Percentiles rank a stretch among this genome's conserved stretches.
Conservation (phyloP, 1,140 invertebrate species). For the Drosophila ananassae region DNA sequence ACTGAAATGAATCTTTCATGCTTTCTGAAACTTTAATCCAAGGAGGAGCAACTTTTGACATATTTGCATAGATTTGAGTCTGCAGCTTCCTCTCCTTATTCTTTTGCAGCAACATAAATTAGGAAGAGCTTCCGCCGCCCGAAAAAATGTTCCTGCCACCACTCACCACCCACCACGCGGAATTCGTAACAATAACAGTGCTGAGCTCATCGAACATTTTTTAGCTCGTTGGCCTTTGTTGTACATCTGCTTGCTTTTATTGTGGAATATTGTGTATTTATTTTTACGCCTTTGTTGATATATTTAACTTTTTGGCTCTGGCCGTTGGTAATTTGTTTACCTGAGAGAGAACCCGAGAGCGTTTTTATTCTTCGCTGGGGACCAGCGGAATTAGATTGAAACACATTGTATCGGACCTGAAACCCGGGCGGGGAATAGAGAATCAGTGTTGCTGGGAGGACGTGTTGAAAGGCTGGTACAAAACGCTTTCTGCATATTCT, state of each 20-base stretch:
- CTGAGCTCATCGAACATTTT: slow-evolving; percentile 72
- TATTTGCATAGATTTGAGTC: slow-evolving; percentile 63
- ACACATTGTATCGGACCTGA: slow-evolving; percentile 29
- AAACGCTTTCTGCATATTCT: slow-evolving; percentile 63
- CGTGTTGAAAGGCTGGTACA: slow-evolving; percentile 64
- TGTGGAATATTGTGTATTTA: slow-evolving; percentile 53
- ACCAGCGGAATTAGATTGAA: slow-evolving; percentile 36
- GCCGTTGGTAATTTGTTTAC: slow-evolving; percentile 70
- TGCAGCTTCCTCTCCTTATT: slow-evolving; percentile 25
- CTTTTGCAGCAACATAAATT: slow-evolving; percentile 47
- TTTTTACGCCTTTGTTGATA: slow-evolving; percentile 37
- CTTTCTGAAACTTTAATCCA: slow-evolving; percentile 2
- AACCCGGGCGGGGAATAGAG: slow-evolving; percentile 5
- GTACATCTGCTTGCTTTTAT: slow-evolving; percentile 64
- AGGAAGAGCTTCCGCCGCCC: slow-evolving; percentile 42
- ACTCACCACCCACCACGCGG: neutral
- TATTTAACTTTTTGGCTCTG: slow-evolving; percentile 30
- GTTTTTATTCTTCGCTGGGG: slow-evolving; percentile 48
- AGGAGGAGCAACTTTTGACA: slow-evolving; percentile 37
- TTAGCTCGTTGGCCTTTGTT: slow-evolving; percentile 41
- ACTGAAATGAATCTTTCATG: slow-evolving; percentile 13
- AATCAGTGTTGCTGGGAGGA: slow-evolving; percentile 5
- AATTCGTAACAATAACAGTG: slow-evolving; percentile 61
- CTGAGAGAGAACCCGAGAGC: slow-evolving; percentile 31
- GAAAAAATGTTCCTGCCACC: slow-evolving; percentile 1